phyloP scores from a whole-genome alignment of 1,140 invertebrate species.

The Calliphora vicina region DNA sequence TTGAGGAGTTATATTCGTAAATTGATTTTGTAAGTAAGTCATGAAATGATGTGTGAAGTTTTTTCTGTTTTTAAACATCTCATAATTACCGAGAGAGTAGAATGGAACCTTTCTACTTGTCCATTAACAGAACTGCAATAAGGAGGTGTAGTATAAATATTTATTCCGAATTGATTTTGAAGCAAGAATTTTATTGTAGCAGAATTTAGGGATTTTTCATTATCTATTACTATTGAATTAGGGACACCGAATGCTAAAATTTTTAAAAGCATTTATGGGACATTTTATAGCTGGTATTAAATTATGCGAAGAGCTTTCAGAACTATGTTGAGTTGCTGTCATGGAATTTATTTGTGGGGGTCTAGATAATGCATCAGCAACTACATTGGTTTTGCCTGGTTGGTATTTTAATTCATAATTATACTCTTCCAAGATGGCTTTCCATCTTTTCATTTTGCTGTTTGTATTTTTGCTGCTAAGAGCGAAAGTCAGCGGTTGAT shows the following conservation, averaged over 20 bases:
- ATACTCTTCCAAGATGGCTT: too few relatives aligned
- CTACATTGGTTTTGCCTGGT: too few relatives aligned
- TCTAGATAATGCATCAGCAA: too few relatives aligned
- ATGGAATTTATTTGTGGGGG: too few relatives aligned
- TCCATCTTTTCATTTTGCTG: too few relatives aligned
- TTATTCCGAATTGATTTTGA: neutral
- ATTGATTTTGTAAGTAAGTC: conserved; percentile 62
- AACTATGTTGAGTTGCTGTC: too few relatives aligned
- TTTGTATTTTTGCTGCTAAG: too few relatives aligned
- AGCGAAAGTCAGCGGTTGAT: too few relatives aligned
- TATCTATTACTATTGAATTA: neutral
- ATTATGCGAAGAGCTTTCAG: too few relatives aligned
- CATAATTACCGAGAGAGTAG: neutral
- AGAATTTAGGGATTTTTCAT: neutral
- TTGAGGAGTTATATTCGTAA: neutral
- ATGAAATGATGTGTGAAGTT: neutral
- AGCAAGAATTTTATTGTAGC: neutral
- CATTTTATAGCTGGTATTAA: too few relatives aligned
- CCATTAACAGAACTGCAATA: neutral
- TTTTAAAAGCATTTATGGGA: too few relatives aligned
- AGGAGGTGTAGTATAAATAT: neutral
- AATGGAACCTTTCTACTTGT: neutral
- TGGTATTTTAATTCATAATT: too few relatives aligned
- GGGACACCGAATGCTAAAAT: neutral
- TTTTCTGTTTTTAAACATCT: neutral